These are phyloP conservation scores for Hepsetus odoe DNA, from an alignment of 2,113 vertebrate species.

Conservation along the genomic window DNA sequence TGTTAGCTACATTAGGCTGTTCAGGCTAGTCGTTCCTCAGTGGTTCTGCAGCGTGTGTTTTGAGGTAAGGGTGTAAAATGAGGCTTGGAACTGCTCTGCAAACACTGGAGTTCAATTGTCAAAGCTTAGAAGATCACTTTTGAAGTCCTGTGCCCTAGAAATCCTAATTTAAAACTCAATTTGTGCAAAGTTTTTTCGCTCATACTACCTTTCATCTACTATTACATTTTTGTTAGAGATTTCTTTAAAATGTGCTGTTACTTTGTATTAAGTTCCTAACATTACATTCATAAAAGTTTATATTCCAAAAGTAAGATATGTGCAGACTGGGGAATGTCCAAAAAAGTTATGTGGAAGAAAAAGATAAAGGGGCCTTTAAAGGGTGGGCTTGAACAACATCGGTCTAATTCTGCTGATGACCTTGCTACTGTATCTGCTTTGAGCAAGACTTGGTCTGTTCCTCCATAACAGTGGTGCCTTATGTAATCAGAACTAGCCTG, in stretches of 20 bases:
- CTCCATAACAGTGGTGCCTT: constrained; percentile 4
- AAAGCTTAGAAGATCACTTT: neutral
- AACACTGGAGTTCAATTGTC: neutral
- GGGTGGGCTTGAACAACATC: constrained; percentile 45
- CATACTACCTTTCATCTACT: neutral
- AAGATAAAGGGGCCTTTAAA: constrained; percentile 21
- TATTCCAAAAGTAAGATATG: neutral
- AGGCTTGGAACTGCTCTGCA: neutral
- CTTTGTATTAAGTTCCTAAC: neutral
- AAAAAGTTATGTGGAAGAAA: constrained; percentile 15
- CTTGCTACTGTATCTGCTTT: constrained; percentile 50
- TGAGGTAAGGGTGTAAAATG: neutral
- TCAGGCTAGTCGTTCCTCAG: neutral
- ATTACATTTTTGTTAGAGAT: neutral
- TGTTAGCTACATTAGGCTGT: neutral
- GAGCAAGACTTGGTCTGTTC: constrained; percentile 55
- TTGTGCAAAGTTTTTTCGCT: neutral
- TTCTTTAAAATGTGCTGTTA: neutral
- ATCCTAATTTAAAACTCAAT: neutral
- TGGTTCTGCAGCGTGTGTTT: neutral
- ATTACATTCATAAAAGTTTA: neutral
- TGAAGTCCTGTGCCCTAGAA: neutral
- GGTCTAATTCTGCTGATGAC: constrained; percentile 48
- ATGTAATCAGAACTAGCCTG: neutral
- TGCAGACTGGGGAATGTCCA: neutral